Evolutionary conservation across 2,797 vertebrate genomes (phyloP), one percentile per base, ranked within the genome.

Genomic region (Bufotes viridis): DNA sequence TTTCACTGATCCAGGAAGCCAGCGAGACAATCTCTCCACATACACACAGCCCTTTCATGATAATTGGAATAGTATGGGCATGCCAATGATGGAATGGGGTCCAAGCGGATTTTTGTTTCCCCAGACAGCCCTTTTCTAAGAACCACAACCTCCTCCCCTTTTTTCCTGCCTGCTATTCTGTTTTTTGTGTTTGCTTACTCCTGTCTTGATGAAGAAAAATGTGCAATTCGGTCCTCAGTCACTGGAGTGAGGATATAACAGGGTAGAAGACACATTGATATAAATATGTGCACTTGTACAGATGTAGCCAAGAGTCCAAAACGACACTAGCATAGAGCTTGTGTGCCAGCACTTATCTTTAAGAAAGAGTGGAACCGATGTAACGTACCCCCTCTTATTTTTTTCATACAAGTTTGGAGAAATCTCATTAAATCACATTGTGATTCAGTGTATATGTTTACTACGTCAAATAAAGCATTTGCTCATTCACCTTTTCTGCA

Each of bases 401-500:
- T 93, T 93, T 94, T 94, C 89, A 93, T 90, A 92, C 15, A 91
- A 90, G 90, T 88, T 89, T 91, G 63, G 80, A 84, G 79, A 58
- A 83, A 84, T 86, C 74, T 87, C 85, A 84, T 88, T 55, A 29
- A 92, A 95, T 95, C 95, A 96, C 95, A 94, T 96, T 95, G 95
- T 95, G 95, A 95, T 95, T 94, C 94, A 96, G 95, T 96, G 95
- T 96, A 95, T 95, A 95, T 96, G 95, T 96, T 96, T 96, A 96
- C 95, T 95, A 95, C 95, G 93, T 94, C 93, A 82, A 95, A 94
- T 95, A 95, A 96, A 96, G 95, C 95, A 95, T 94, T 95, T 95
- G 94, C 95, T 95, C 95, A 94, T 90, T 92, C 93, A 94, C 94
- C 92, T 67, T 88, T 78, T 91, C 94, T 93, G 90, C 92, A 92